These are phyloP conservation scores for Ophion costatus DNA, from an alignment of 2,888 invertebrate species.

Conservation along the genomic window DNA sequence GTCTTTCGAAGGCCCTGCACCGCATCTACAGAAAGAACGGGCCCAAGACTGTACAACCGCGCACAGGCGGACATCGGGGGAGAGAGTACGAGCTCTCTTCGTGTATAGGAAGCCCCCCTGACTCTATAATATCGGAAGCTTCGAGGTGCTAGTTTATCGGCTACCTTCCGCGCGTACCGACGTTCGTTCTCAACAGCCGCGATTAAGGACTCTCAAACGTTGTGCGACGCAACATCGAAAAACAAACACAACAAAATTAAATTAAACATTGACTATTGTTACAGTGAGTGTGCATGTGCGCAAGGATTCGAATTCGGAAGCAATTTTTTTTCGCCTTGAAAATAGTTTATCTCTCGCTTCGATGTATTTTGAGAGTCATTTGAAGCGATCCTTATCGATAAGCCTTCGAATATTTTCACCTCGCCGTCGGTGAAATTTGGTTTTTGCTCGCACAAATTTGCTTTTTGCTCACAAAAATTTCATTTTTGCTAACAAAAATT, in stretches of 20 bases:
- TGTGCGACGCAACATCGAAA: not conserved
- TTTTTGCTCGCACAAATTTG: not conserved
- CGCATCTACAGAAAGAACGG: conserved; percentile 48
- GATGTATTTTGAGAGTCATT: not conserved
- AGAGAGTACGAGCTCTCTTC: conserved; percentile 42
- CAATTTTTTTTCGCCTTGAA: conserved; percentile 43
- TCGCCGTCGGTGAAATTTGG: not conserved
- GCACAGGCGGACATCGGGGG: conserved; percentile 36
- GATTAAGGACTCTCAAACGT: conserved; percentile 15
- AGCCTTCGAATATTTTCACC: not conserved
- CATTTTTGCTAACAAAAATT: too few species aligned
- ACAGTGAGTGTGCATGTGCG: conserved; percentile 44
- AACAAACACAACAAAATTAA: not conserved
- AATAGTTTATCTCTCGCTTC: conserved; percentile 19
- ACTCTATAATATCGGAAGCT: conserved; percentile 63
- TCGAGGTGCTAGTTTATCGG: conserved; percentile 76
- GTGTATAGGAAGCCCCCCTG: conserved; percentile 31
- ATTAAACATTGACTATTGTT: not conserved
- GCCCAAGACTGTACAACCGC: conserved; percentile 30
- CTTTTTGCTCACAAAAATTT: not conserved
- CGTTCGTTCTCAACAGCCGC: conserved; percentile 56
- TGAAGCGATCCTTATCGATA: not conserved
- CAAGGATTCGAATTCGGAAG: not conserved
- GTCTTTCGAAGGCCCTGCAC: conserved; percentile 78
- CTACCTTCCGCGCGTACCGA: conserved; percentile 76